Evolutionary conservation across 1,140 invertebrate species (phyloP).

Genomic region (Helicoverpa armigera): DNA sequence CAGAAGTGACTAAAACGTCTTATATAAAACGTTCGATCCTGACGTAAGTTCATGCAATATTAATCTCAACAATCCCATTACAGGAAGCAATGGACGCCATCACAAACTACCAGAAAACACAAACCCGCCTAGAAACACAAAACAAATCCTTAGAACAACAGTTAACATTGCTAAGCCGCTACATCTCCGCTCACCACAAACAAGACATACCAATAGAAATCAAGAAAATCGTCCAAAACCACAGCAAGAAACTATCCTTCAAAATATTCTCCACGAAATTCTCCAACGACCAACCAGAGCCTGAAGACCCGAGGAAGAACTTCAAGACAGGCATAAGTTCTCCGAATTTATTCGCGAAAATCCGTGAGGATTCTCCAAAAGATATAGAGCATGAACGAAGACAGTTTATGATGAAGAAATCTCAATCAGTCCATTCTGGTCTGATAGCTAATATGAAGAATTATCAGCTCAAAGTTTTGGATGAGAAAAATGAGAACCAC

Average conservation of each 20-base stretch:
- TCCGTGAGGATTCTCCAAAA: constrained; percentile 68
- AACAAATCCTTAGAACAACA: constrained; percentile 83
- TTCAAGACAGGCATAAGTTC: constrained; percentile 79
- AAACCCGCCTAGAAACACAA: constrained; percentile 74
- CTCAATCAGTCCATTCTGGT: constrained; percentile 83
- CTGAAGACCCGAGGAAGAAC: constrained; percentile 64
- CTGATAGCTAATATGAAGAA: constrained; percentile 70
- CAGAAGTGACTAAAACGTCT: too few relatives aligned
- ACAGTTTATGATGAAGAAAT: constrained; percentile 84
- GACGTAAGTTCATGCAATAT: too few relatives aligned
- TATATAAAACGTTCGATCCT: too few relatives aligned
- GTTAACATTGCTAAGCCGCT: constrained; percentile 74
- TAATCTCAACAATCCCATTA: constrained; percentile 31
- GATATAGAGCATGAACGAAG: constrained; percentile 68
- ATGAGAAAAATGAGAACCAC: constrained; percentile 67
- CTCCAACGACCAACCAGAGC: constrained; percentile 69
- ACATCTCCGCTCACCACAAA: constrained; percentile 74
- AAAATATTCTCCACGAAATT: constrained; percentile 81
- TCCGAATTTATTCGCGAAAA: constrained; percentile 83
- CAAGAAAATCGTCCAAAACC: constrained; percentile 77
- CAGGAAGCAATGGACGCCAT: constrained; percentile 83
- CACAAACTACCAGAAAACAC: constrained; percentile 78
- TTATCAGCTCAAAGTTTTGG: constrained; percentile 73
- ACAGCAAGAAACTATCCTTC: constrained; percentile 80
- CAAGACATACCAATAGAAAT: constrained; percentile 80